These are phyloP conservation scores for Melipona beecheii DNA, from an alignment of 2,888 invertebrate species.

Conservation along the genomic window DNA sequence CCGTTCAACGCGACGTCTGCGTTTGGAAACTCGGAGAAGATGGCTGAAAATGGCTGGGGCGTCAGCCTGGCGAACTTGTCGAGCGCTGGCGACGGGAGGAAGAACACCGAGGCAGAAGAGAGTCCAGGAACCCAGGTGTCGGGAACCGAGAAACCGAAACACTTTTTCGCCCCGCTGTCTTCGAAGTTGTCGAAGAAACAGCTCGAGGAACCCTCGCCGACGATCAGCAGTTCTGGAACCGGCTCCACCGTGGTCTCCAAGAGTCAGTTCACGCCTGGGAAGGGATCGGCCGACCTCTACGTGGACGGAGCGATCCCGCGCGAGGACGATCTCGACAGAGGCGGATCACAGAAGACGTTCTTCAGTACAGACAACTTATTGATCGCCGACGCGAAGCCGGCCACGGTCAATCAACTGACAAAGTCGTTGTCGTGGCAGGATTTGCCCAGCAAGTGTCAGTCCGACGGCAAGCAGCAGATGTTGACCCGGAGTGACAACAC, in stretches of 20 bases:
- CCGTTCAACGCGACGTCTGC: not conserved
- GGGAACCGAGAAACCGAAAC: slow-evolving; percentile 70
- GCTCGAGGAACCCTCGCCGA: slow-evolving; percentile 60
- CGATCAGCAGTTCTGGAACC: slow-evolving; percentile 68
- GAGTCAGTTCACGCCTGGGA: slow-evolving; percentile 50
- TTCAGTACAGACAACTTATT: slow-evolving; percentile 77
- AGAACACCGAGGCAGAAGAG: slow-evolving; percentile 7
- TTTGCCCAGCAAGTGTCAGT: slow-evolving; percentile 69
- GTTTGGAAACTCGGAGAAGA: slow-evolving; percentile 37
- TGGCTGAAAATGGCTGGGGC: slow-evolving; percentile 56
- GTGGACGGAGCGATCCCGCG: slow-evolving; percentile 74
- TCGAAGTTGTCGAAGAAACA: slow-evolving; percentile 58
- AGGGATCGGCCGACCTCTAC: slow-evolving; percentile 78
- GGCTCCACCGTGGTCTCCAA: slow-evolving; percentile 73
- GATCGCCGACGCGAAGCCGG: slow-evolving; percentile 45
- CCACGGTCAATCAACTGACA: slow-evolving; percentile 62
- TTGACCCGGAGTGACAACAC: slow-evolving; percentile 78
- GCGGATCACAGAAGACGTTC: slow-evolving; percentile 69
- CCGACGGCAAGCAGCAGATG: slow-evolving; percentile 67
- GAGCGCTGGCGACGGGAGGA: not conserved
- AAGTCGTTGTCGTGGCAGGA: slow-evolving; percentile 81
- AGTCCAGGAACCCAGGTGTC: not conserved
- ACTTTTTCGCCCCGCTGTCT: slow-evolving; percentile 78
- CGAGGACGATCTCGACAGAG: slow-evolving; percentile 26
- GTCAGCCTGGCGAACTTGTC: slow-evolving; percentile 1